These are phyloP conservation scores for Octodon degus DNA, from an alignment of 2,113 vertebrate species.

Conservation along the genomic window DNA sequence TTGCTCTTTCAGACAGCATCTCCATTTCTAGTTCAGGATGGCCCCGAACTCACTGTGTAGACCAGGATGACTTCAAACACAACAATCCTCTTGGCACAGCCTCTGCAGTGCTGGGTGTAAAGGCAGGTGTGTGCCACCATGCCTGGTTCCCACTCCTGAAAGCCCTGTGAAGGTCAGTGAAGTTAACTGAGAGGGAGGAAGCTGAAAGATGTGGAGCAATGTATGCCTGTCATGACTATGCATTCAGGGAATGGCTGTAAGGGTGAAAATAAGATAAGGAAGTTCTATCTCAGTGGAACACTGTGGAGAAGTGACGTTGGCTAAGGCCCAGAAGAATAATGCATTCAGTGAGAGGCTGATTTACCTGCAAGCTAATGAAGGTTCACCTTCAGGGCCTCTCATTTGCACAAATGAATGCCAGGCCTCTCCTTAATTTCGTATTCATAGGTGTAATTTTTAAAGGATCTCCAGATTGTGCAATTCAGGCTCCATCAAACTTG, in stretches of 20 bases:
- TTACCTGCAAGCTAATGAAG: neutral
- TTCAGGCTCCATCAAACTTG: neutral
- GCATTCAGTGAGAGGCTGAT: neutral
- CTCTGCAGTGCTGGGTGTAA: neutral
- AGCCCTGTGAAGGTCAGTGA: neutral
- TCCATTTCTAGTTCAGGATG: neutral
- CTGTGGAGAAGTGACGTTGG: neutral
- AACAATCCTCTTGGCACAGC: neutral
- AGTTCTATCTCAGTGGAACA: neutral
- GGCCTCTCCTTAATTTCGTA: slow-evolving; percentile 27
- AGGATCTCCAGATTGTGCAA: neutral
- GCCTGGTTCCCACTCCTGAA: neutral
- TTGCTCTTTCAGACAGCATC: neutral
- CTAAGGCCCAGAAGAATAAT: neutral
- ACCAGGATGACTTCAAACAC: neutral
- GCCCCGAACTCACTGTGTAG: neutral
- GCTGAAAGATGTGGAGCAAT: neutral
- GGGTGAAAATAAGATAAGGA: neutral
- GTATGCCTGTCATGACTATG: neutral
- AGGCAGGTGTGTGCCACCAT: neutral
- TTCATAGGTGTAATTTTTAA: slow-evolving; percentile 32
- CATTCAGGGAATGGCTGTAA: neutral
- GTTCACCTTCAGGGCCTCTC: neutral
- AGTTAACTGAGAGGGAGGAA: neutral
- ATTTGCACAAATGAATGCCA: slow-evolving; percentile 37